Conservation (phyloP, 1,140 invertebrate species). For the Eciton burchellii region DNA sequence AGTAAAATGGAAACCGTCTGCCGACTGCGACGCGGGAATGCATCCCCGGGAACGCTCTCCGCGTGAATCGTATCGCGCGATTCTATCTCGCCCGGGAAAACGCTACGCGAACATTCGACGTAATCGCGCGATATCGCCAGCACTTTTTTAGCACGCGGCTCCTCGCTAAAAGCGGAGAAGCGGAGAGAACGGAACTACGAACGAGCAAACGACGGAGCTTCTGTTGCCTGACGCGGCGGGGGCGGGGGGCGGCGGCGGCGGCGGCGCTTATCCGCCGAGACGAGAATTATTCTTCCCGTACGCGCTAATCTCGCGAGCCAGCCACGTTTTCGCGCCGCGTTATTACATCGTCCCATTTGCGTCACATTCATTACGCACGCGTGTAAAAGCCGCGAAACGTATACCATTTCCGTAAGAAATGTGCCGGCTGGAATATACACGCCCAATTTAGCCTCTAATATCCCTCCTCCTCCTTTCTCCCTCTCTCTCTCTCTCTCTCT, state of each 20-base stretch:
- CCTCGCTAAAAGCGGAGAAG: background rate
- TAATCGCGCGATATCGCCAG: background rate
- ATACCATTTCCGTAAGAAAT: conserved; percentile 47
- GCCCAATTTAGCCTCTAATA: conserved; percentile 44
- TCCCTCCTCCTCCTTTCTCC: no score
- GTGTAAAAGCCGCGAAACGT: conserved; percentile 41
- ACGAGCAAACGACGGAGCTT: background rate
- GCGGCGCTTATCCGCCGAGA: conserved; percentile 15
- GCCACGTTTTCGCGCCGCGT: conserved; percentile 32
- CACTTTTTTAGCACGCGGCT: background rate
- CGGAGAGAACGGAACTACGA: background rate
- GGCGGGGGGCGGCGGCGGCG: no score
- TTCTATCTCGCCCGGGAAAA: background rate
- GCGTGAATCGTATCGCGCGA: background rate
- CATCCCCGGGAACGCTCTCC: conserved; percentile 1
- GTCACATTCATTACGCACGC: conserved; percentile 57
- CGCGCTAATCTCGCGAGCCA: conserved; percentile 41
- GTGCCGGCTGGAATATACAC: conserved; percentile 2
- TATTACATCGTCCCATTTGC: conserved; percentile 45
- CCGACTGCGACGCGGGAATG: background rate
- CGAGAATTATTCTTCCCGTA: conserved; percentile 44
- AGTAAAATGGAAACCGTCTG: conserved; percentile 26
- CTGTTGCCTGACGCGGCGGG: no score
- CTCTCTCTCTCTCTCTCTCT: no score
- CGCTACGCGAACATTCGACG: background rate